Conservation (phyloP, 1,140 invertebrate species). For the Phocides pigmalion region DNA sequence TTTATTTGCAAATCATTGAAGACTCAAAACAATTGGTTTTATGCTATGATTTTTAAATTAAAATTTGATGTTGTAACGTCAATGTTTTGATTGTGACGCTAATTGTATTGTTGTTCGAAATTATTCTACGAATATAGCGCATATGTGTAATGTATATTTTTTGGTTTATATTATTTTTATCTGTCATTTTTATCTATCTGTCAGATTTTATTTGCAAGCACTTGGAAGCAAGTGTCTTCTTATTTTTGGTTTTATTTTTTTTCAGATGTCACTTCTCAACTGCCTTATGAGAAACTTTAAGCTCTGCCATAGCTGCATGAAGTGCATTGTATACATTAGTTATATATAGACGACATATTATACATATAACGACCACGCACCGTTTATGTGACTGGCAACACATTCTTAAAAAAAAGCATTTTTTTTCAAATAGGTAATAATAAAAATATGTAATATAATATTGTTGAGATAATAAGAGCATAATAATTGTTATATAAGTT, state of each 20-base stretch:
- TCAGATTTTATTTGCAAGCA: background rate
- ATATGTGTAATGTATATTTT: background rate
- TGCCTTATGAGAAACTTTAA: slow-evolving; percentile 95
- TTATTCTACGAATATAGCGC: no score
- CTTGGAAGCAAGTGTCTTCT: slow-evolving; percentile 39
- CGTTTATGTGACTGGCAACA: slow-evolving; percentile 47
- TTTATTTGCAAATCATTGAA: slow-evolving; percentile 47
- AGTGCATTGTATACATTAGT: slow-evolving; percentile 60
- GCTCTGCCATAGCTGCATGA: slow-evolving; percentile 79
- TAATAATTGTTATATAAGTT: no score
- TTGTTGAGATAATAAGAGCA: no score
- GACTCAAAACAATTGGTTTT: background rate
- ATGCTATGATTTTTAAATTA: slow-evolving; percentile 2
- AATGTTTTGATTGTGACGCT: background rate
- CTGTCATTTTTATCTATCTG: slow-evolving; percentile 13
- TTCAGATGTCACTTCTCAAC: slow-evolving; percentile 94
- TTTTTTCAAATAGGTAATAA: slow-evolving; percentile 13
- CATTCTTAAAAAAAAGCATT: slow-evolving; percentile 21
- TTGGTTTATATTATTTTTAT: background rate
- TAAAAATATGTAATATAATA: no score
- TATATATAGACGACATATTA: slow-evolving; percentile 40
- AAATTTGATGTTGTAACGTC: background rate
- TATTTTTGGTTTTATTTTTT: slow-evolving; percentile 86
- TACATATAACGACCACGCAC: slow-evolving; percentile 42
- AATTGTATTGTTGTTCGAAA: no score